Evolutionary conservation across 1,140 invertebrate genomes (phyloP).

Genomic region (Pristionchus pacificus): DNA sequence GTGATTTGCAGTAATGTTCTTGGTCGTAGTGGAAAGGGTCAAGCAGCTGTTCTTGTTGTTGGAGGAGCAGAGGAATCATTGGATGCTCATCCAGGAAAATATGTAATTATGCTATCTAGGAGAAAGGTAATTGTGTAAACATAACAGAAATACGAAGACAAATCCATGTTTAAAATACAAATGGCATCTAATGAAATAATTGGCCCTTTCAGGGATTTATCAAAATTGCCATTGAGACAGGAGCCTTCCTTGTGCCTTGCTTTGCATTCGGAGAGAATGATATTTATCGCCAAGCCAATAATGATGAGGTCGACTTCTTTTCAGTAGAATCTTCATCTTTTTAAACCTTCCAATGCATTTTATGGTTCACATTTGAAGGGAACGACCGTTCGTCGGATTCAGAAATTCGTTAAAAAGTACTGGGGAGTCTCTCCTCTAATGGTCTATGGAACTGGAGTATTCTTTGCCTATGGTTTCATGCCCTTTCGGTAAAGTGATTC

Average conservation of each 20-base stretch:
- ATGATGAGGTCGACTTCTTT: background rate
- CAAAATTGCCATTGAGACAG: slow-evolving; percentile 57
- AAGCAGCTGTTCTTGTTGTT: too few species aligned
- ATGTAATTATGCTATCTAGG: too few species aligned
- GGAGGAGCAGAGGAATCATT: too few species aligned
- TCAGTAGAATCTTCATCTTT: background rate
- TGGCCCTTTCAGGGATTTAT: slow-evolving; percentile 62
- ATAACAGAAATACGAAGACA: too few species aligned
- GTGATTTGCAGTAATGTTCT: background rate
- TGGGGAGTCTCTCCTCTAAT: slow-evolving; percentile 57
- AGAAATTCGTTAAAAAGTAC: slow-evolving; percentile 53
- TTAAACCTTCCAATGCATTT: background rate
- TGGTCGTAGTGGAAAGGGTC: too few species aligned
- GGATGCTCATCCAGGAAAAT: too few species aligned
- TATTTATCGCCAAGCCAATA: slow-evolving; percentile 55
- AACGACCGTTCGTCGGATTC: slow-evolving; percentile 55
- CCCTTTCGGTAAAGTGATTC: slow-evolving; percentile 57
- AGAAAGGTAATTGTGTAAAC: too few species aligned
- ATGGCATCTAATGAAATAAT: too few species aligned
- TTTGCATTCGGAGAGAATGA: slow-evolving; percentile 61
- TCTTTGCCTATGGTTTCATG: slow-evolving; percentile 60
- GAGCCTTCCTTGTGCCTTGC: slow-evolving; percentile 59
- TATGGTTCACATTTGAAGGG: slow-evolving; percentile 44
- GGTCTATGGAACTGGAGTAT: slow-evolving; percentile 60
- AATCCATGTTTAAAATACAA: too few species aligned